Evolutionary conservation across 2,888 invertebrate species (phyloP).

Genomic region (Trachelus stipa): DNA sequence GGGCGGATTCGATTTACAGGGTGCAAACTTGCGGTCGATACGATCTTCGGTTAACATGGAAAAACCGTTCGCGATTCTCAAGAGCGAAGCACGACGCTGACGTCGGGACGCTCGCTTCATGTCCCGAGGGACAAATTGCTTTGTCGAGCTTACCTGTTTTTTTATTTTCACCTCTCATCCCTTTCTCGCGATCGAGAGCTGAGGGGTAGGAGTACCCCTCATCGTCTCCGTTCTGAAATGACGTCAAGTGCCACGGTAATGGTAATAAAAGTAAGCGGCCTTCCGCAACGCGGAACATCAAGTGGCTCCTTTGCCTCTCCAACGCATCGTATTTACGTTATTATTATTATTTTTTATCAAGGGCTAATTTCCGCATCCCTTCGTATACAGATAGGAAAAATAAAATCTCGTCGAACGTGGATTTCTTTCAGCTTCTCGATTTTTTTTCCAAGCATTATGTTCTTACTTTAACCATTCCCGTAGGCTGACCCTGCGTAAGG

Average conservation of each 20-base stretch:
- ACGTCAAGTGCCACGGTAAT: neutral
- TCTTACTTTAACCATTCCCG: neutral
- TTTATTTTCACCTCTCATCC: neutral
- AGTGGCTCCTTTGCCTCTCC: neutral
- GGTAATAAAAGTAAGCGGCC: constrained; percentile 39
- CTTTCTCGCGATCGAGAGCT: no score
- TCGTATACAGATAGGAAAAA: neutral
- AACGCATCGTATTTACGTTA: neutral
- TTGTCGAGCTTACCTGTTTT: neutral
- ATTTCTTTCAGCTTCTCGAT: neutral
- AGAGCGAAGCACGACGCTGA: neutral
- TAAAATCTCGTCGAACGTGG: neutral
- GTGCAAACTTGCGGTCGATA: neutral
- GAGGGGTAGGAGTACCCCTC: no score
- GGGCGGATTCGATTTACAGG: neutral
- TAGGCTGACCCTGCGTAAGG: neutral
- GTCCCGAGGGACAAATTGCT: neutral
- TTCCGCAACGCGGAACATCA: constrained; percentile 26
- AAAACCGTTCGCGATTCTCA: neutral
- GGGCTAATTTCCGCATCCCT: neutral
- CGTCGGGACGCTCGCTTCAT: neutral
- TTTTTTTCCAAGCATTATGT: neutral
- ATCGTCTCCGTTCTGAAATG: neutral
- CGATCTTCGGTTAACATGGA: neutral
- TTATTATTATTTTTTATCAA: neutral